Percentiles rank a stretch among this genome's conserved stretches.
phyloP scores from a whole-genome alignment of 2,888 invertebrate genomes.

The Xylota sylvarum region DNA sequence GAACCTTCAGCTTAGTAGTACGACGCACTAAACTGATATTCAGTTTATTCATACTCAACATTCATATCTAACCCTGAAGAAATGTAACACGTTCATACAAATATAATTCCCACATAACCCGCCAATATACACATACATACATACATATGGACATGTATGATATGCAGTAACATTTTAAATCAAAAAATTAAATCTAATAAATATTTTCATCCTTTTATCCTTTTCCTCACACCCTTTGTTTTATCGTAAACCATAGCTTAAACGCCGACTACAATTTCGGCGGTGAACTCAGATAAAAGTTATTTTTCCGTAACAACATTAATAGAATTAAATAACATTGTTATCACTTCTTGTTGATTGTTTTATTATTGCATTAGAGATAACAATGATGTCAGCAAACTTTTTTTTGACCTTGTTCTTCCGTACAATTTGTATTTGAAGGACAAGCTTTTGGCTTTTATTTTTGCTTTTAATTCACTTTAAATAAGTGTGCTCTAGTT shows the following conservation, averaged over 20 bases:
- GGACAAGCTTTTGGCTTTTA: constrained; percentile 14
- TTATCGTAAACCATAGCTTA: background rate
- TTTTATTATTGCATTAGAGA: constrained; percentile 54
- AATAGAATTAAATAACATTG: constrained; percentile 50
- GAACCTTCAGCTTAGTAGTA: too few relatives aligned
- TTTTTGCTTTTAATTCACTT: constrained; percentile 7
- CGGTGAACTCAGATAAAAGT: constrained; percentile 31
- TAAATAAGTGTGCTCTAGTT: constrained; percentile 15
- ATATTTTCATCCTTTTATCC: background rate
- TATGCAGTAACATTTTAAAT: background rate
- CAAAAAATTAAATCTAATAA: background rate
- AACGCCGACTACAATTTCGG: background rate
- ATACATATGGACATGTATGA: background rate
- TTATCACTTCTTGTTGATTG: constrained; percentile 44
- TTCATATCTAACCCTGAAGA: too few relatives aligned
- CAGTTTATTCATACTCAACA: too few relatives aligned
- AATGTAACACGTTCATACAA: too few relatives aligned
- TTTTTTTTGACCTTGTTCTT: constrained; percentile 21
- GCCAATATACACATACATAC: too few relatives aligned
- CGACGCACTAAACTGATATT: too few relatives aligned
- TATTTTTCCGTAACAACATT: constrained; percentile 38
- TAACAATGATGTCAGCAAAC: constrained; percentile 63
- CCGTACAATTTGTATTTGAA: constrained; percentile 21
- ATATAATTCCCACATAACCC: too few relatives aligned
- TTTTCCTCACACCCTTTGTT: background rate